Evolutionary conservation across 2,797 vertebrate genomes (phyloP).

Genomic region (Macropodus opercularis): DNA sequence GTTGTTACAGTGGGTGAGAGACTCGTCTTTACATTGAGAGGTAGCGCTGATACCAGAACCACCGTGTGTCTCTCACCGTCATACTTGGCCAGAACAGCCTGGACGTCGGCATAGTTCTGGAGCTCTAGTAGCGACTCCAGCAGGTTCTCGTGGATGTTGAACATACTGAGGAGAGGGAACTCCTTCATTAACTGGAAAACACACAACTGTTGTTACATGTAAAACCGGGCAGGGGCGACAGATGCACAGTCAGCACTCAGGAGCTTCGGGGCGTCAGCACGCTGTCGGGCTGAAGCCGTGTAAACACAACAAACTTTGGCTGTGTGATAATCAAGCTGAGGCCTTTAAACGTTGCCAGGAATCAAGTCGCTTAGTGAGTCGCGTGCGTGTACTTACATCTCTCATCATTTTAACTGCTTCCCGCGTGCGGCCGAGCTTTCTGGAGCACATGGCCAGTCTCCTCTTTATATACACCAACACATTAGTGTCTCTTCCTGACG

Average conservation of each 20-base stretch:
- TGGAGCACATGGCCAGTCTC: constrained; percentile 96
- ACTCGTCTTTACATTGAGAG: background rate
- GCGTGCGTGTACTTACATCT: constrained; percentile 93
- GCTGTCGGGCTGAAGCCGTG: background rate
- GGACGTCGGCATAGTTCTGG: constrained; percentile 97
- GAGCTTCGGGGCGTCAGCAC: constrained; percentile 7
- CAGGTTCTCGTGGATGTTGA: constrained; percentile 98
- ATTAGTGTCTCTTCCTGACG: constrained; percentile 95
- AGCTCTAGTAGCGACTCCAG: constrained; percentile 97
- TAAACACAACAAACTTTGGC: background rate
- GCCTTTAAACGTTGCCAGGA: background rate
- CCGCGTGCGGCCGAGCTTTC: constrained; percentile 95
- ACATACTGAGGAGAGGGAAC: constrained; percentile 98
- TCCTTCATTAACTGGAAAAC: constrained; percentile 98
- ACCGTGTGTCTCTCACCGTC: constrained; percentile 85
- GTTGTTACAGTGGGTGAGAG: background rate
- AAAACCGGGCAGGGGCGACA: constrained; percentile 72
- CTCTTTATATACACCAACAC: constrained; percentile 98
- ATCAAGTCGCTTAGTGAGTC: background rate
- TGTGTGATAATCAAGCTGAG: background rate
- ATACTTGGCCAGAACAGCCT: constrained; percentile 97
- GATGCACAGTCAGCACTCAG: constrained; percentile 61
- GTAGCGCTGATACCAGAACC: background rate
- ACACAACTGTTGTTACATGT: constrained; percentile 83
- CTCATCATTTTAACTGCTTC: constrained; percentile 99